Base-by-base conservation (phyloP, 2,888 invertebrate genomes). In the Automeris io region DNA sequence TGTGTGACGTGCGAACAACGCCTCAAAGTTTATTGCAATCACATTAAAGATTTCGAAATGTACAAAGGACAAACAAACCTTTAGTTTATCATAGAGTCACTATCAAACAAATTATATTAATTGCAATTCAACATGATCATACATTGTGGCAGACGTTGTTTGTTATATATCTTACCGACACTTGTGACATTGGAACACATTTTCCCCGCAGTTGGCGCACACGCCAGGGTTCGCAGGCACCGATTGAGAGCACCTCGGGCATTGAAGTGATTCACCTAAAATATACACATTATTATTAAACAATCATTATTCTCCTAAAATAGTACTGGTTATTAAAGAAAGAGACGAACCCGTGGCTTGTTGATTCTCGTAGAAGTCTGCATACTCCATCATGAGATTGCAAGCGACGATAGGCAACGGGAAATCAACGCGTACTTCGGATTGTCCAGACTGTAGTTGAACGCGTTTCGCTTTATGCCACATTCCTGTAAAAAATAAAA, bases 151-250 rank as follows among this genome's bases (percentile, higher is more conserved):
- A n/a, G n/a, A n/a, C n/a, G n/a, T 11, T 5, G 18, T 29, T 23
- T 18, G 1, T 19, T 32, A 21, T 5, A n/a, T 31, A 18, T 23
- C 81, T 58, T 56, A 91, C 91, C 94, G 91, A 83, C 99, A 99
- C 82, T 99, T 99, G 86, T 98, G 98, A 63, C 99, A 99, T 65
- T 99, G 99, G 87, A 96, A 99, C 0, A 99, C 99, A 73, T 99
- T 99, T 74, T 99, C 99, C 0, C 99, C 98, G 66, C 97, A 97
- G 74, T 97, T 97, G 0, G 93, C 95, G 69, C 99, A 99, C 0
- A 99, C 97, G 0, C 99, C 99, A 0, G 99, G 98, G 71, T 97
- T 97, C 0, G 99, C 96, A 0, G 98, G 97, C 1, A 99, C 99
- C 0, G 96, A 95, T 16, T 98, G 97, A 41, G 97, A 97, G 71